Percentiles rank a stretch among this genome's conserved stretches.
Evolutionary conservation across 2,888 invertebrate genomes (phyloP).

Genomic region (Chymomyza procnemis): DNA sequence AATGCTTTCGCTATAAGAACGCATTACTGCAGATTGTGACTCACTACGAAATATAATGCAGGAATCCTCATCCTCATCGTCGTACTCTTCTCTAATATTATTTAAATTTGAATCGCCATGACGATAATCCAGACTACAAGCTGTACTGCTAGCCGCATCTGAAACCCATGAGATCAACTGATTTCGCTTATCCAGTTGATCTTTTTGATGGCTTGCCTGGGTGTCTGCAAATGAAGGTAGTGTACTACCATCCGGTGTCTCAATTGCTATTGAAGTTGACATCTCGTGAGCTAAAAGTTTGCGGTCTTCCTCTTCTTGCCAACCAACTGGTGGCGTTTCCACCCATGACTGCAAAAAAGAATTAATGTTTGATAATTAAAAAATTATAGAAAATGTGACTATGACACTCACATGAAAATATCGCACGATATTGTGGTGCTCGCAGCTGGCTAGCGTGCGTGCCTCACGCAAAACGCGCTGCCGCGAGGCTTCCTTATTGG

Average conservation of each 20-base stretch:
- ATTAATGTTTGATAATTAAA: constrained; percentile 79
- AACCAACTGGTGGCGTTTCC: constrained; percentile 92
- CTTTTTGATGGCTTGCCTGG: constrained; percentile 36
- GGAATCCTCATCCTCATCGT: constrained; percentile 74
- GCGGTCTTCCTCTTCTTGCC: constrained; percentile 90
- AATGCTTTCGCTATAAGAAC: constrained; percentile 22
- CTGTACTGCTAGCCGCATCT: constrained; percentile 63
- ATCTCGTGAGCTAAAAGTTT: constrained; percentile 75
- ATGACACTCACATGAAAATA: constrained; percentile 81
- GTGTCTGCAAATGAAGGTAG: constrained; percentile 55
- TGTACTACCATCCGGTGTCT: constrained; percentile 75
- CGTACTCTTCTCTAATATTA: constrained; percentile 34
- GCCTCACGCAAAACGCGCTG: constrained; percentile 96
- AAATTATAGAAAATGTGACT: no score
- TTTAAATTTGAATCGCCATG: constrained; percentile 29
- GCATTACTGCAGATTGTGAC: constrained; percentile 70
- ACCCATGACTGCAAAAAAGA: constrained; percentile 90
- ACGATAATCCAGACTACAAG: constrained; percentile 52
- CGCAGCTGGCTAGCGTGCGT: constrained; percentile 94
- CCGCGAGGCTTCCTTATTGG: constrained; percentile 88
- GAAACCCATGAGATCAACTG: constrained; percentile 71
- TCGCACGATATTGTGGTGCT: constrained; percentile 96
- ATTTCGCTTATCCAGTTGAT: constrained; percentile 55
- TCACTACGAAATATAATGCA: constrained; percentile 75
- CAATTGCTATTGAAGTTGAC: constrained; percentile 78